These are phyloP conservation scores for Harmothoe impar DNA, from an alignment of 2,888 invertebrate species.

Conservation along the genomic window DNA sequence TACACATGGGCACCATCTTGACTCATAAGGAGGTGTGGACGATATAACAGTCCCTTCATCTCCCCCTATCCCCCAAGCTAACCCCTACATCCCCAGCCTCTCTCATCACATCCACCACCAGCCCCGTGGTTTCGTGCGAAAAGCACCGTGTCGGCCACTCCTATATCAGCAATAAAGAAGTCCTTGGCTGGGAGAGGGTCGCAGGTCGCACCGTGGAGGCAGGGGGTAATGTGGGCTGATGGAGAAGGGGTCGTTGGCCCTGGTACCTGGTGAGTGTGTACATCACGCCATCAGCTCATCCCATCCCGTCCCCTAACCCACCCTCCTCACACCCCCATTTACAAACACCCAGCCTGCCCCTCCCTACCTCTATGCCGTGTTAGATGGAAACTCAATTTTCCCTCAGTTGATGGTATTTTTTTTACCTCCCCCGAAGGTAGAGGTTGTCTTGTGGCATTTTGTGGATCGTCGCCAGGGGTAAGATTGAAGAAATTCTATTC, in stretches of 20 bases:
- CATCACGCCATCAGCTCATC: constrained; percentile 29
- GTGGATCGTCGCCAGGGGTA: no score
- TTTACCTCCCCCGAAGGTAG: no score
- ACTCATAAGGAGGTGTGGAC: neutral
- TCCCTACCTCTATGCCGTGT: no score
- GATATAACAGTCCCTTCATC: constrained; percentile 23
- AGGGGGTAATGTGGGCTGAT: constrained; percentile 29
- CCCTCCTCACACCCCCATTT: no score
- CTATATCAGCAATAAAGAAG: constrained; percentile 20
- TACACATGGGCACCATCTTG: neutral
- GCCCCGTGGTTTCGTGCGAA: neutral
- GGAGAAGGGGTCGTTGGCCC: constrained; percentile 15
- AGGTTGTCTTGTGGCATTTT: no score
- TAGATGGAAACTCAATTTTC: no score
- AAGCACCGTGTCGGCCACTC: neutral
- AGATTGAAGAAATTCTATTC: no score
- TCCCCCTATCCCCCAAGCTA: neutral
- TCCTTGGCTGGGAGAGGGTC: constrained; percentile 3
- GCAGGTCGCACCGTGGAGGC: neutral
- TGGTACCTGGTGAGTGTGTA: constrained; percentile 8
- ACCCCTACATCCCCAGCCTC: neutral
- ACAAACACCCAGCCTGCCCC: no score
- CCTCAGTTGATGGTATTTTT: no score
- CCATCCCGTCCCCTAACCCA: neutral
- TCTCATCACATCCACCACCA: constrained; percentile 9